Base-by-base conservation (phyloP, 2,797 vertebrate genomes). In the Setipinna tenuifilis region DNA sequence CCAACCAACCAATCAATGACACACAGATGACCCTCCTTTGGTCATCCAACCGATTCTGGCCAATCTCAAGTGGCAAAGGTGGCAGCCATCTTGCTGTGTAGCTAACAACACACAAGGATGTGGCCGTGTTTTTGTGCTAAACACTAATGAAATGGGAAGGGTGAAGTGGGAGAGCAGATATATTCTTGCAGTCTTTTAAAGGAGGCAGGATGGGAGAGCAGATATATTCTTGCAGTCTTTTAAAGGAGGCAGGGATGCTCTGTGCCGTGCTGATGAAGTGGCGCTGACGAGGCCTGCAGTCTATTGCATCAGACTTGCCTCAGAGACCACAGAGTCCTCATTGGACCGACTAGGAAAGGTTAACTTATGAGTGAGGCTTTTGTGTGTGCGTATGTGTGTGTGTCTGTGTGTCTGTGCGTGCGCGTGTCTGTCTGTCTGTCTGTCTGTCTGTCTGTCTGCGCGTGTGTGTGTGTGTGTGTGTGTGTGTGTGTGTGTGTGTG, bases 281-380 rank as follows among this genome's bases (percentile, higher is more conserved):
- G 2, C 28, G 19, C 68, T 35, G 28, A 16, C 14, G 31, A 75
- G 68, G 5, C 28, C 68, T 35, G 28, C 31, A 75, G 25, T 41
- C 68, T 35, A 75, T 75, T 75, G 68, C 68, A 75, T 75, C 68
- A 75, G 68, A 17, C 28, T 75, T 75, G 68, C 68, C 17, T 35
- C 16, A 75, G 16, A 17, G 14, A 19, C 12, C 62, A 65, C 62
- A 25, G 23, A 11, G 14, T 7, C 31, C 28, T 35, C 68, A 19
- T 87, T 82, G 82, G 48, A 86, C 75, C n/a, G 83, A 81, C 75
- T 81, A 75, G 28, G 68, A 86, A 84, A 88, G 85, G 87, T 85
- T 87, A 88, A 82, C 83, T n/a, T 81, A 85, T 88, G 86, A 85
- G 84, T 68, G 83, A 83, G 85, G 78, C 84, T 84, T 88, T 89